These are phyloP conservation scores for Psammodynastes pulverulentus DNA, from an alignment of 2,113 vertebrate species.

Conservation along the genomic window DNA sequence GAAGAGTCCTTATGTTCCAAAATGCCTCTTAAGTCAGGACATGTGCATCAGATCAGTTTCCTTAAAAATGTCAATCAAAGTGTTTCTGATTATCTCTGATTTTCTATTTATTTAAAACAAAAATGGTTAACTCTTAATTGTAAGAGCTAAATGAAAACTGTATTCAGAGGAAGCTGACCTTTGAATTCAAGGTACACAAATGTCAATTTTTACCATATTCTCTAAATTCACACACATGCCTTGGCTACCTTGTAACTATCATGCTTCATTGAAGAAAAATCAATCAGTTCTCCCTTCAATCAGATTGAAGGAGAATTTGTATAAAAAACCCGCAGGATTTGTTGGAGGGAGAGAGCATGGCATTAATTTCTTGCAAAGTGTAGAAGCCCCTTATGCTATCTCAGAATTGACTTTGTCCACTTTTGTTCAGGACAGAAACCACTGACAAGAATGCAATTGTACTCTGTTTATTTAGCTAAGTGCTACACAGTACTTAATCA, in stretches of 20 bases:
- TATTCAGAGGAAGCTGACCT: neutral
- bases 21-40: neutral
- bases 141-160: neutral
- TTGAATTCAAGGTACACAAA: neutral
- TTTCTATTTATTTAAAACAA: neutral
- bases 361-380: neutral
- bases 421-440: neutral
- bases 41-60: neutral
- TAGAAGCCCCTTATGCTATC: neutral
- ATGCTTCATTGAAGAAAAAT: neutral
- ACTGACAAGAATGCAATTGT: slow-evolving; percentile 21
- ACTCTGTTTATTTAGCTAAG: neutral
- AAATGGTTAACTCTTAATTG: neutral
- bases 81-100: neutral
- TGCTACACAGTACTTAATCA: slow-evolving; percentile 7
- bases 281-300: neutral
- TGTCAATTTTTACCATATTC: neutral
- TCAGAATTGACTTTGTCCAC: slow-evolving; percentile 35
- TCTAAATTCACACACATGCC: neutral
- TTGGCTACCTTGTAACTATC: neutral
- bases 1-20: neutral
- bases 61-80: neutral
- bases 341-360: neutral
- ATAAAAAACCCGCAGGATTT: neutral
- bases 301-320: neutral